Percentiles rank a stretch among this genome's conserved stretches.
These are phyloP conservation scores for Hypotaenidia philippensis DNA, from an alignment of 2,797 vertebrate species.

Conservation along the genomic window DNA sequence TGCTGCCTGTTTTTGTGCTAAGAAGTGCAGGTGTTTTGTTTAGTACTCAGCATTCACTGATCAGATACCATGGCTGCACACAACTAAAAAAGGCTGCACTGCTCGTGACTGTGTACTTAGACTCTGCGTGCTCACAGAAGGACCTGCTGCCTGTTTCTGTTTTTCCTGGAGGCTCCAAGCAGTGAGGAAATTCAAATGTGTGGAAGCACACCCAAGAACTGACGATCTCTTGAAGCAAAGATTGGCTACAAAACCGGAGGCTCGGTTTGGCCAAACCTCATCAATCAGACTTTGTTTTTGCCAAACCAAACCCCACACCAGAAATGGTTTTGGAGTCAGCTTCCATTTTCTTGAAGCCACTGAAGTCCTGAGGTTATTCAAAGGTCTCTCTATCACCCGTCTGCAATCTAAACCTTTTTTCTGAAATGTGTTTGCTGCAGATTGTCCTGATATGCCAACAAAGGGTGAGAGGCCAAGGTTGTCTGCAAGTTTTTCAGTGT, in stretches of 20 bases:
- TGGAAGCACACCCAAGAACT: conserved; percentile 68
- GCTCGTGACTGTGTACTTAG: background rate
- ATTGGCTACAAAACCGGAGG: conserved; percentile 36
- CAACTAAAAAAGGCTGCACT: background rate
- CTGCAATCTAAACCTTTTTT: conserved; percentile 33
- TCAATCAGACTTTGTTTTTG: conserved; percentile 72
- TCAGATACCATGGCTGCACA: background rate
- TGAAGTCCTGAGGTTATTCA: conserved; percentile 48
- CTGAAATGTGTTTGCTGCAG: background rate
- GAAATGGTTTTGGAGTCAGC: conserved; percentile 46
- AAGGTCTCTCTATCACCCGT: conserved; percentile 46
- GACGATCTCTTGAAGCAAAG: conserved; percentile 10
- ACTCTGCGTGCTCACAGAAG: background rate
- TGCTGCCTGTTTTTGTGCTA: background rate
- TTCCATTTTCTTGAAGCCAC: conserved; percentile 60
- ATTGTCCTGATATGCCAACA: conserved; percentile 4
- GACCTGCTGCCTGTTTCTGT: conserved; percentile 37
- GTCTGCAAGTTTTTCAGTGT: conserved; percentile 29
- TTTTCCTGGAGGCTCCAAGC: conserved; percentile 55
- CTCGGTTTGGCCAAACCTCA: conserved; percentile 66
- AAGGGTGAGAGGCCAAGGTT: conserved; percentile 3
- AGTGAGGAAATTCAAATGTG: conserved; percentile 58
- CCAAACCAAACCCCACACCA: conserved; percentile 62
- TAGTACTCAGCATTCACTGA: background rate
- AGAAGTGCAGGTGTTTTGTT: background rate